A percentile compares a stretch with the other conserved stretches of the same genome.
Evolutionary conservation across 1,140 invertebrate genomes (phyloP).

Genomic region (Rhyacophila brunnea): DNA sequence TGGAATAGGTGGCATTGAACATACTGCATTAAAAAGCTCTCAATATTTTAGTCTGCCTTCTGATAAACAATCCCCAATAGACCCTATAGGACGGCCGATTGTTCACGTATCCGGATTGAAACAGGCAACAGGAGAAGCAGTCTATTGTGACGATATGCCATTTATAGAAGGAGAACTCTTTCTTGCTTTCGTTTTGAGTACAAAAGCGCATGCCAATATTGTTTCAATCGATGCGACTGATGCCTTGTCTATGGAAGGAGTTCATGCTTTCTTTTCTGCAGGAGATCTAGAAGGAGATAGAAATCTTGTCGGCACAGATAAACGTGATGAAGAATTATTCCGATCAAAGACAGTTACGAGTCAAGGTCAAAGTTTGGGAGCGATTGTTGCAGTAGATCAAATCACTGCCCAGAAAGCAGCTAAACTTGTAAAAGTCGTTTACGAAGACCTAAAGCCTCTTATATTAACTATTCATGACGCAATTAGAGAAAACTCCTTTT

Average conservation of each 20-base stretch:
- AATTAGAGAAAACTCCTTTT: constrained; percentile 71
- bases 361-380: constrained; percentile 77
- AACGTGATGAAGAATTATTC: constrained; percentile 81
- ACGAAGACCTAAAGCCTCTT: constrained; percentile 71
- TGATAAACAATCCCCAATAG: constrained; percentile 58
- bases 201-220: constrained; percentile 78
- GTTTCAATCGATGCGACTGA: constrained; percentile 67
- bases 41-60: constrained; percentile 78
- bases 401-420: constrained; percentile 72
- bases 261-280: constrained; percentile 70
- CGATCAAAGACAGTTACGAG: constrained; percentile 65
- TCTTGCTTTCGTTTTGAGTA: constrained; percentile 75
- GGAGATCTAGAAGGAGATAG: constrained; percentile 65
- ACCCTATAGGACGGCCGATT: constrained; percentile 82
- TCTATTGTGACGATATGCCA: constrained; percentile 90
- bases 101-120: constrained; percentile 81
- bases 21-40: constrained; percentile 64
- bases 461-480: constrained; percentile 87
- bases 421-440: constrained; percentile 69
- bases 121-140: constrained; percentile 88
- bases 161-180: constrained; percentile 70
- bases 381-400: constrained; percentile 73
- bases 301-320: constrained; percentile 66
- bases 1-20: constrained; percentile 63
- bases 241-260: constrained; percentile 72